A percentile compares a stretch with the other conserved stretches of the same genome.
phyloP scores from a whole-genome alignment of 2,888 invertebrate species.

The Himalopsyche tibetana region DNA sequence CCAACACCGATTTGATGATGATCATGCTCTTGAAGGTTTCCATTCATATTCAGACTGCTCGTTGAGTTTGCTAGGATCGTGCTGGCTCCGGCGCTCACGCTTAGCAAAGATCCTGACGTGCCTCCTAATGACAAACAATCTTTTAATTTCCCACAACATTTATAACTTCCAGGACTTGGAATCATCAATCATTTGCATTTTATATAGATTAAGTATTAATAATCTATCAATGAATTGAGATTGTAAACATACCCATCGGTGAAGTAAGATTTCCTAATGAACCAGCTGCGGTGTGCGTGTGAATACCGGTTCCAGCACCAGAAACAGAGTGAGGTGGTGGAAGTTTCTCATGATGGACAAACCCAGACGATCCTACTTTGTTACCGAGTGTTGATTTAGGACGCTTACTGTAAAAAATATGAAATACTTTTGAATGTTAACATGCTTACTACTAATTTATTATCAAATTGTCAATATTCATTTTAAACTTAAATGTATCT shows the following conservation, averaged over 20 bases:
- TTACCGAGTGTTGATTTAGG: conserved; percentile 68
- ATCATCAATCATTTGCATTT: background rate
- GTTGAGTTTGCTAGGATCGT: conserved; percentile 79
- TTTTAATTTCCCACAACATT: background rate
- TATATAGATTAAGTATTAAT: background rate
- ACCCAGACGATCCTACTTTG: conserved; percentile 66
- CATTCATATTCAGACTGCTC: conserved; percentile 71
- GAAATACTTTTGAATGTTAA: too few species aligned
- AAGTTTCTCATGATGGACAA: conserved; percentile 68
- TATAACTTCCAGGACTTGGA: too few species aligned
- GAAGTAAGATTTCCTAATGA: conserved; percentile 60
- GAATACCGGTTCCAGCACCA: conserved; percentile 19
- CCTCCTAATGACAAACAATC: conserved; percentile 3
- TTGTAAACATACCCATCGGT: background rate
- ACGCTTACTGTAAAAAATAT: conserved; percentile 67
- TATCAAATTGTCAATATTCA: too few species aligned
- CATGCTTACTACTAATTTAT: too few species aligned
- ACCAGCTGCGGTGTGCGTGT: conserved; percentile 44
- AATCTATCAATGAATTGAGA: background rate
- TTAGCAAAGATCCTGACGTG: conserved; percentile 74
- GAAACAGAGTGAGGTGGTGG: conserved; percentile 65
- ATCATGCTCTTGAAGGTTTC: conserved; percentile 68
- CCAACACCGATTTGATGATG: conserved; percentile 69
- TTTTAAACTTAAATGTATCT: too few species aligned
- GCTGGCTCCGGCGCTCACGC: conserved; percentile 78